Conservation (phyloP, 2,797 vertebrate species). For the Dendrocincla tyrannina region DNA sequence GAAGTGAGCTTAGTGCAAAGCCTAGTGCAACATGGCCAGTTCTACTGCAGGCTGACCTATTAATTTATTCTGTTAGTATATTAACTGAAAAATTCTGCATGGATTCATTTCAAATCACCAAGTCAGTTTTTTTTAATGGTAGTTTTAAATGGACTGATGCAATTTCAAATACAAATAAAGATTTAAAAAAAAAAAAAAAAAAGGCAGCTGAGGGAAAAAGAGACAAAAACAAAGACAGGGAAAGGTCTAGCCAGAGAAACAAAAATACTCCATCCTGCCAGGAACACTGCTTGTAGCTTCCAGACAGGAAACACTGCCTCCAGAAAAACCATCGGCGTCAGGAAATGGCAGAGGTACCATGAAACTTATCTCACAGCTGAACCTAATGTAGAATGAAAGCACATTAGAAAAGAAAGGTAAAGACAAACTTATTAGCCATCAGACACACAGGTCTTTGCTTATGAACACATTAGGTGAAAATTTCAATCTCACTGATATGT, state of each 20-base stretch:
- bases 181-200: neutral
- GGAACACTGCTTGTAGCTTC: slow-evolving; percentile 34
- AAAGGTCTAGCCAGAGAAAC: slow-evolving; percentile 31
- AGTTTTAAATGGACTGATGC: neutral
- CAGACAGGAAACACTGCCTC: slow-evolving; percentile 56
- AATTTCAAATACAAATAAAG: neutral
- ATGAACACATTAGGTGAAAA: neutral
- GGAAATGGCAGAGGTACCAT: slow-evolving; percentile 14
- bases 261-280: slow-evolving; percentile 57
- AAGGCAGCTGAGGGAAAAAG: neutral
- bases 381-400: neutral
- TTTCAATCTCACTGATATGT: neutral
- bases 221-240: slow-evolving; percentile 41
- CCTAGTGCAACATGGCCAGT: neutral
- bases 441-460: neutral
- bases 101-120: neutral
- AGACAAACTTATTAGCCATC: neutral
- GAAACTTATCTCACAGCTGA: neutral
- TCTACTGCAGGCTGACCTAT: neutral
- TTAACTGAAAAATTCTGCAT: neutral
- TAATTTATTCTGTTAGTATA: neutral
- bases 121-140: neutral
- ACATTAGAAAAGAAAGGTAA: neutral
- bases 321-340: slow-evolving; percentile 44
- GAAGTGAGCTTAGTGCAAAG: neutral